Evolutionary conservation across 2,888 invertebrate genomes (phyloP).

Genomic region (Biston betularia): DNA sequence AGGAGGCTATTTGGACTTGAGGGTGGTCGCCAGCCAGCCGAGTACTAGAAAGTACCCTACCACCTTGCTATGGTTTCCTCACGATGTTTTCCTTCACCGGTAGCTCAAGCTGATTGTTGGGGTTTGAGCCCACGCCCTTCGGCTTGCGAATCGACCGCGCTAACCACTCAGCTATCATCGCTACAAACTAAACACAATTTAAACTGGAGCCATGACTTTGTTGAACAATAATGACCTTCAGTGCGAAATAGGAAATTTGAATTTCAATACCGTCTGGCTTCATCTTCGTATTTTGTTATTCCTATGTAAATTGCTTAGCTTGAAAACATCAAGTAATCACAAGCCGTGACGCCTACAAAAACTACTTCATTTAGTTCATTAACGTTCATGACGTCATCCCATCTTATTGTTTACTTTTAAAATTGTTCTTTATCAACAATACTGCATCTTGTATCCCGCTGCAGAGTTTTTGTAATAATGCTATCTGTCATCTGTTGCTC

Average conservation of each 20-base stretch:
- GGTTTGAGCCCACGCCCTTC: too few species aligned
- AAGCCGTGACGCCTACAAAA: slow-evolving; percentile 26
- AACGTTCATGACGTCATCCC: slow-evolving; percentile 18
- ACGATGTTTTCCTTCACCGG: too few species aligned
- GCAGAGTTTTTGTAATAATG: slow-evolving; percentile 18
- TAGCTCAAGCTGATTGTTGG: too few species aligned
- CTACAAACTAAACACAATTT: too few species aligned
- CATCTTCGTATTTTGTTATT: slow-evolving; percentile 17
- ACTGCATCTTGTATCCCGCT: slow-evolving; percentile 12
- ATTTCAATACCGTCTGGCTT: slow-evolving; percentile 29
- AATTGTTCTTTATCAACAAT: not conserved
- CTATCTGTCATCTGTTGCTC: slow-evolving; percentile 24
- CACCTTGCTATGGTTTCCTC: too few species aligned
- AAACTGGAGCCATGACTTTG: slow-evolving; percentile 21
- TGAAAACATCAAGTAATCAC: slow-evolving; percentile 22
- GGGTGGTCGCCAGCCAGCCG: too few species aligned
- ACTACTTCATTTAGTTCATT: slow-evolving; percentile 24
- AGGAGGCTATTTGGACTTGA: too few species aligned
- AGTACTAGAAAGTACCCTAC: too few species aligned
- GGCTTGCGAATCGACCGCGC: too few species aligned
- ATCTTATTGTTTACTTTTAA: slow-evolving; percentile 28
- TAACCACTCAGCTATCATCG: too few species aligned
- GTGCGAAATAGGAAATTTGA: slow-evolving; percentile 22
- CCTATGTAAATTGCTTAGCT: slow-evolving; percentile 1
- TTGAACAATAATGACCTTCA: slow-evolving; percentile 14